Evolutionary conservation across 37 sponge, comb jelly and placozoan species (phyloP).

Genomic region (Corticium candelabrum): DNA sequence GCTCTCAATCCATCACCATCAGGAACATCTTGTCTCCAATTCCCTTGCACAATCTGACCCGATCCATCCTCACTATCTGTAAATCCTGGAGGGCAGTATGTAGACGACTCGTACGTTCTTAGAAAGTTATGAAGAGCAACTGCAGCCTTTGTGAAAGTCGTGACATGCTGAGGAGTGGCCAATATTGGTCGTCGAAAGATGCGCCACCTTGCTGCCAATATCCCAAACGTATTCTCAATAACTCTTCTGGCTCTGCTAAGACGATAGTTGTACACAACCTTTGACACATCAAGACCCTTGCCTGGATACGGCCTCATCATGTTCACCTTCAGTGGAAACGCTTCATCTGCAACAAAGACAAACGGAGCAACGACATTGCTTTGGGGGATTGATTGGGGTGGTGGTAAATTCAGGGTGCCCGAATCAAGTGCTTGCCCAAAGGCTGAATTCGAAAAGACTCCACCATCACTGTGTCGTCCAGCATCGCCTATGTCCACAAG

Average conservation of each 20-base stretch:
- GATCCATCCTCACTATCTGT: neutral
- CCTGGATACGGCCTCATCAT: conserved; percentile 26
- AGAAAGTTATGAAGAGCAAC: neutral
- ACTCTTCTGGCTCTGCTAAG: neutral
- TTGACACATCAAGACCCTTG: neutral
- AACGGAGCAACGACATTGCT: neutral
- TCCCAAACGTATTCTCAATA: conserved; percentile 7
- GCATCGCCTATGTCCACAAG: conserved; percentile 34
- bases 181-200: neutral
- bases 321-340: conserved; percentile 19
- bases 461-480: conserved; percentile 49
- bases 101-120: neutral
- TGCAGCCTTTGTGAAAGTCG: neutral
- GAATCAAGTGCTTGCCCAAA: conserved; percentile 23
- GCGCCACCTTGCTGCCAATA: neutral
- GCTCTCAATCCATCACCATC: neutral
- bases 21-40: neutral
- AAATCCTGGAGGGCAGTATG: neutral
- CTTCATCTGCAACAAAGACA: conserved; percentile 28
- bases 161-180: neutral
- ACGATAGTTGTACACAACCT: too few species aligned
- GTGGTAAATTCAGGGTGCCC: neutral
- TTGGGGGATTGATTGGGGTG: neutral
- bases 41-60: neutral
- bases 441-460: conserved; percentile 21